Evolutionary conservation across 2,888 invertebrate species (phyloP), one percentile per base, ranked within the genome.

Genomic region (Elaeidobius kamerunicus): DNA sequence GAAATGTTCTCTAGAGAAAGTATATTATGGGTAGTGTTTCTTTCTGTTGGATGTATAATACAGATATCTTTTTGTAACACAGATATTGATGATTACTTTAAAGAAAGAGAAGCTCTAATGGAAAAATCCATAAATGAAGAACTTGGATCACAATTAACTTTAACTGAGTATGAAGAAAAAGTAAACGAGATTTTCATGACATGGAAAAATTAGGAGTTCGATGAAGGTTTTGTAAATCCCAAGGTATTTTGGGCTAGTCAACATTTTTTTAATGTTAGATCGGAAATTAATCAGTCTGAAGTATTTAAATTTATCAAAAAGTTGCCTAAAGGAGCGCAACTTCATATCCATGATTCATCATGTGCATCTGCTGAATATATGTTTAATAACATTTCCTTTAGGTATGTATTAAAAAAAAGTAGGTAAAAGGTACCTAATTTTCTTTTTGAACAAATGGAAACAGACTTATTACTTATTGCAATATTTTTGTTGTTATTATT

Each of bases 281-380:
- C 76, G 1, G 67, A 74, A 18, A 84, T 89, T 35, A 73, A 77
- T 3, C 60, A 74, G 0, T 86, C 87, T 0, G 75, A 79, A 55
- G 81, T 88, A 0, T 88, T 82, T 64, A 70, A 78, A 59, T 75
- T 87, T 5, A 78, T 90, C 9, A 74, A 78, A 54, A 70, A 72
- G 23, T 79, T 90, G 78, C 89, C 90, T 0, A 90, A 90, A 71
- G 90, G 86, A 2, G 85, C 79, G 75, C 78, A 12, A 66, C 40
- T 88, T 17, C 88, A 88, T 67, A 74, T 80, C 0, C 88, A 88
- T 64, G 84, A 85, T 58, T 80, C 79, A 45, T 82, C 81, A 0
- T 67, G 86, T 1, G 73, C 79, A 11, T 82, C 82, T 5, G 73
- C 78, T 0, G 80, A 84, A 45, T 85, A 77, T 57, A 61, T 86